phyloP scores from a whole-genome alignment of 2,888 invertebrate genomes.

The Hetaerina titia region DNA sequence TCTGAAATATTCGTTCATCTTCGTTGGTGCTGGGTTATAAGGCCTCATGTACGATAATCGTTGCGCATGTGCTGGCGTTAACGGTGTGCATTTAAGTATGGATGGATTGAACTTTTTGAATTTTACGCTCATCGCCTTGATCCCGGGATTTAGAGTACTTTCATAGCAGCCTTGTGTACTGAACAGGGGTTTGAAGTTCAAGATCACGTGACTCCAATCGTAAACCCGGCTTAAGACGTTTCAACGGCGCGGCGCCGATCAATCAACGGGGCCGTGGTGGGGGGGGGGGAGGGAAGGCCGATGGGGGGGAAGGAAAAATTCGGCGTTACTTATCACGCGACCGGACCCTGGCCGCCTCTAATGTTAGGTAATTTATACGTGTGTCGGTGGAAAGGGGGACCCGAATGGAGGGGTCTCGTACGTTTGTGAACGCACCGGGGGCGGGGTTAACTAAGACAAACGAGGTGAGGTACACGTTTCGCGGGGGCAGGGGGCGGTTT shows the following conservation, averaged over 20 bases:
- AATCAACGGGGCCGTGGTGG: not conserved
- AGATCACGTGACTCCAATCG: no score
- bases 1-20: no score
- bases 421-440: constrained; percentile 40
- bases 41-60: no score
- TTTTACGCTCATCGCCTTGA: no score
- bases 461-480: constrained; percentile 31
- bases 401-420: not conserved
- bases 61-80: no score
- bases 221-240: no score
- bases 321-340: constrained; percentile 41
- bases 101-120: no score
- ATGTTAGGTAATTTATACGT: constrained; percentile 42
- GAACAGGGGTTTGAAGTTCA: no score
- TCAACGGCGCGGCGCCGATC: not conserved
- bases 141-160: no score
- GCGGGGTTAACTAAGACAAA: constrained; percentile 43
- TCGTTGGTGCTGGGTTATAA: no score
- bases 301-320: not conserved
- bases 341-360: not conserved
- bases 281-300: not conserved
- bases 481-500: not conserved
- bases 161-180: no score
- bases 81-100: no score
- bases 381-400: not conserved